A percentile compares a stretch with the other conserved stretches of the same genome.
Evolutionary conservation across 2,797 vertebrate genomes (phyloP).

Genomic region (Pseudomugil tenellus): DNA sequence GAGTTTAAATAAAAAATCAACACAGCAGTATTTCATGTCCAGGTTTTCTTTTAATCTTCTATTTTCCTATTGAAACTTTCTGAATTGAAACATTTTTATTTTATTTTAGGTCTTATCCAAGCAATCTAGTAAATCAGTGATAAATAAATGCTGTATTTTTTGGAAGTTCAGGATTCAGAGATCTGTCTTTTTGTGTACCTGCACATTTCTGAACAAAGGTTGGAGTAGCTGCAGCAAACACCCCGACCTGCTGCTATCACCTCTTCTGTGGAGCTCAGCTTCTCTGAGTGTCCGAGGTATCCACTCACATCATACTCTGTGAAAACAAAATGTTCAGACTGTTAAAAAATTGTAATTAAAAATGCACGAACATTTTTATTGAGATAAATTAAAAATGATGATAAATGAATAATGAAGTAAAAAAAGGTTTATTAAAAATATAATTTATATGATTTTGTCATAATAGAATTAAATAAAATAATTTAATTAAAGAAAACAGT

Average conservation of each 20-base stretch:
- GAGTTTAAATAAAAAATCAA: not conserved
- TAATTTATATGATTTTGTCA: no score
- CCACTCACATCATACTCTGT: slow-evolving; percentile 83
- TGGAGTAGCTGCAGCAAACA: slow-evolving; percentile 85
- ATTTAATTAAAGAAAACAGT: not conserved
- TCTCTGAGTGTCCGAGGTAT: slow-evolving; percentile 81
- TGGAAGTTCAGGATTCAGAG: not conserved
- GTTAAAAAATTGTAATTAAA: no score
- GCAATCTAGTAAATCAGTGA: no score
- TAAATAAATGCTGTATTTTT: not conserved
- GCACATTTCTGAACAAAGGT: slow-evolving; percentile 85
- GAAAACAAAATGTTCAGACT: not conserved
- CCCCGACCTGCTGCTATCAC: slow-evolving; percentile 81
- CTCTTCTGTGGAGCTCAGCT: slow-evolving; percentile 79
- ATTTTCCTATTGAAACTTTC: not conserved
- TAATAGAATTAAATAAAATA: not conserved
- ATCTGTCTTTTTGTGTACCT: slow-evolving; percentile 63
- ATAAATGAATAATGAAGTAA: not conserved
- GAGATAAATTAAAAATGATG: not conserved
- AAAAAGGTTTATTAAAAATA: no score
- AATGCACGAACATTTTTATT: not conserved
- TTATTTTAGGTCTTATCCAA: no score
- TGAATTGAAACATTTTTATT: no score
- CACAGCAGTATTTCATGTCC: not conserved
- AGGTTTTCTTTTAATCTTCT: not conserved